Base-by-base conservation (phyloP, 2,113 vertebrate species). In the Oceanodroma tethys region DNA sequence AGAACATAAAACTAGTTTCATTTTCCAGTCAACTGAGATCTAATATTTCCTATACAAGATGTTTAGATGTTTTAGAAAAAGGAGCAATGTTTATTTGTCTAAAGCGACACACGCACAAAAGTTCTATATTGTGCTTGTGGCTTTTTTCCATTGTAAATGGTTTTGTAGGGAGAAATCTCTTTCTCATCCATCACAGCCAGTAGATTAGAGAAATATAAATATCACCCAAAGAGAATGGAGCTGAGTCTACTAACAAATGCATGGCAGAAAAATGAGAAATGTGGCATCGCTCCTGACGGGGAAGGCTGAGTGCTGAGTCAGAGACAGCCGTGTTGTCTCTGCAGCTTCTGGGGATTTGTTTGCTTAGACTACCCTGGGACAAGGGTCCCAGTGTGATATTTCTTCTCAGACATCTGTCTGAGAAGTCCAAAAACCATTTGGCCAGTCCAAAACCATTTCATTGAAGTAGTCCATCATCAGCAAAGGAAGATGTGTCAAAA, bases 201-300 rank as follows among this genome's bases (percentile, higher is more conserved):
- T 40, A 94, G 94, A 95, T 90, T 94, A 89, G 60, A 92, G 90
- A 93, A 95, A 95, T 95, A 96, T 45, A 95, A 96, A 95, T 96
- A 91, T 82, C 81, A 88, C 58, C 79, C 71, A 56, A 91, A 86
- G 75, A 88, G 88, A 88, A 90, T 14, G 67, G 90, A 89, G 74
- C 73, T 3, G 81, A 68, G 63, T 48, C 68, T 88, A 5, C 59
- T 83, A 16, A 10, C 1, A 23, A 87, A 84, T 19, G 36, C 59
- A 38, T 2, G 11, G 63, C 60, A 76, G 43, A 56, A 26, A 67
- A 89, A 92, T n/a, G 71, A 63, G 66, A 52, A 73, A 62, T 14
- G 71, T 23, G 52, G 48, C 52, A 53, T 83, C 74, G 17, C 40
- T 84, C 23, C 13, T 50, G 90, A 34, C 5, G 22, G 50, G 74